A percentile compares a stretch with the other conserved stretches of the same genome.
These are phyloP conservation scores for Lordiphosa andalusiaca DNA, from an alignment of 2,888 invertebrate species.

Conservation along the genomic window DNA sequence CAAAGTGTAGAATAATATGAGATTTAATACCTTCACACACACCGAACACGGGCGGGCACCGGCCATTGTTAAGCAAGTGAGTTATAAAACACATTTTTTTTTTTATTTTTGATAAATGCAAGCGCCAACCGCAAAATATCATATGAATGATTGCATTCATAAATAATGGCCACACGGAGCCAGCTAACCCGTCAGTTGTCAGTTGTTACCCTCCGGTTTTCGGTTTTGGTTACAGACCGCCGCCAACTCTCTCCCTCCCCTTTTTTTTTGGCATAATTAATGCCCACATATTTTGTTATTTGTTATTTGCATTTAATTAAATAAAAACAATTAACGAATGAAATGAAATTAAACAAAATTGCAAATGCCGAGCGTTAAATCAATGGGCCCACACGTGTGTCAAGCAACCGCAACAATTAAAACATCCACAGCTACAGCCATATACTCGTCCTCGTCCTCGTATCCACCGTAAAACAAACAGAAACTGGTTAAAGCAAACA, in stretches of 20 bases:
- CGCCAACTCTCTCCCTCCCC: background rate
- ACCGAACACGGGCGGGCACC: slow-evolving; percentile 1
- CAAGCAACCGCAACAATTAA: slow-evolving; percentile 39
- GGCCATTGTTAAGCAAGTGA: slow-evolving; percentile 57
- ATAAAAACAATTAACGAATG: slow-evolving; percentile 26
- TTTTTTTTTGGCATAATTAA: slow-evolving; percentile 42
- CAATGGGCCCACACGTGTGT: slow-evolving; percentile 59
- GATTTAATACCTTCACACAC: slow-evolving; percentile 5
- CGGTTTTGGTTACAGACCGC: background rate
- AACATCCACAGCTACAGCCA: slow-evolving; percentile 7
- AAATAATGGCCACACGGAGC: slow-evolving; percentile 56
- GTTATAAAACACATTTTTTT: slow-evolving; percentile 68
- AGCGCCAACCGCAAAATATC: slow-evolving; percentile 68
- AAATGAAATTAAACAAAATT: slow-evolving; percentile 64
- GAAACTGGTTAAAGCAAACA: slow-evolving; percentile 42
- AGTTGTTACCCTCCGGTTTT: slow-evolving; percentile 13
- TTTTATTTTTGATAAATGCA: slow-evolving; percentile 60
- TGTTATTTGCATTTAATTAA: slow-evolving; percentile 75
- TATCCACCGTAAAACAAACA: slow-evolving; percentile 5
- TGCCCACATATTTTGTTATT: slow-evolving; percentile 58
- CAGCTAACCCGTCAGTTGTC: background rate
- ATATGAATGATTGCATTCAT: slow-evolving; percentile 73
- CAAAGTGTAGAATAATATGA: slow-evolving; percentile 27
- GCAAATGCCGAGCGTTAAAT: slow-evolving; percentile 47
- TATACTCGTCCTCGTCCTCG: slow-evolving; percentile 21